Evolutionary conservation across 2,797 vertebrate genomes (phyloP), one percentile per base, ranked within the genome.

Genomic region (Anguilla obscura): DNA sequence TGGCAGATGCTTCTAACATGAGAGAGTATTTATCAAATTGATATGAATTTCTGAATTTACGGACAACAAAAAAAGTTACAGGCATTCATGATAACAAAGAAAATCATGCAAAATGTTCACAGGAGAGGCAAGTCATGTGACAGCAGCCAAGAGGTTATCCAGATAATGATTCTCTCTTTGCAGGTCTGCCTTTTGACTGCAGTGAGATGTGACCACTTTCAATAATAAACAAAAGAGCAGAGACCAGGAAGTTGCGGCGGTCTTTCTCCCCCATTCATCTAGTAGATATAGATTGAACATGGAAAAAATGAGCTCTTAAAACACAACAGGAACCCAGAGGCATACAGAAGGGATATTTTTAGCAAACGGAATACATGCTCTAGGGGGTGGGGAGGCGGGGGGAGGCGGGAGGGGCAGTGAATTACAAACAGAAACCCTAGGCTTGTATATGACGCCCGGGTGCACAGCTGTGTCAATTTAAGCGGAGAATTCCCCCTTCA

Each of bases 391-490:
- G 71, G 69, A 14, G 69, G 27, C n/a, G 27, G 69, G 18, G 27
- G 58, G 69, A 27, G 69, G 69, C 1, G 58, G 58, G 16, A 24
- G 63, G 63, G 63, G 24, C 7, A n/a, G 91, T 94, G 95, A 95
- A 95, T 95, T 95, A 94, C 95, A 95, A 95, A 96, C 94, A 95
- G 94, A 95, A 90, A 94, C 71, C 88, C 33, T 89, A 94, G 92
- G 94, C 92, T 94, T 93, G 91, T 91, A 93, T 50, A 79, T 95
- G 94, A 95, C 94, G 95, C 96, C 94, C 94, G 95, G 95, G 94
- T 93, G 94, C 95, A 95, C 96, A 96, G 95, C 96, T 96, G 95
- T 96, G 94, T 96, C 95, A 96, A 96, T 95, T 94, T 95, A 93
- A 94, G 95, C 93, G 94, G 91, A 90, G 92, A 92, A 92, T 89